Evolutionary conservation across 1,140 invertebrate species (phyloP).

Genomic region (Sipha flava): DNA sequence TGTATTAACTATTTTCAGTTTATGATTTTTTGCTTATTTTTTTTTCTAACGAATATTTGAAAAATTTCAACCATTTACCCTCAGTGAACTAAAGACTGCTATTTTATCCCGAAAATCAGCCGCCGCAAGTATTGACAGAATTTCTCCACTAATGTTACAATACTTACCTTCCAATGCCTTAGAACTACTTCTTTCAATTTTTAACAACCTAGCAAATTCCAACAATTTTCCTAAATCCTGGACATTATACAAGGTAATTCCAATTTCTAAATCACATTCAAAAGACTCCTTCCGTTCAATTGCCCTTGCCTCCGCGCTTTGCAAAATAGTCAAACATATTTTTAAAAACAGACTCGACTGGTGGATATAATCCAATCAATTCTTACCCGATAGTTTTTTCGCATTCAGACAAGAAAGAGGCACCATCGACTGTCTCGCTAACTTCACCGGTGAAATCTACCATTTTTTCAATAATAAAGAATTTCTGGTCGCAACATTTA

Average conservation of each 20-base stretch:
- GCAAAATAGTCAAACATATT: not conserved
- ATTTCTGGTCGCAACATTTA: too few species aligned
- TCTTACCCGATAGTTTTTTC: not conserved
- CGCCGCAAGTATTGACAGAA: not conserved
- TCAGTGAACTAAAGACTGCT: too few species aligned
- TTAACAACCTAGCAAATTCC: not conserved
- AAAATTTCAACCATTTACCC: too few species aligned
- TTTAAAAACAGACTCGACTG: not conserved
- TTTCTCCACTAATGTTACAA: not conserved
- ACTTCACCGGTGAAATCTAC: not conserved
- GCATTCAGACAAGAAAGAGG: not conserved
- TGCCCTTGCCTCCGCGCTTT: not conserved
- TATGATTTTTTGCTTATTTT: too few species aligned
- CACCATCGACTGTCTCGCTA: too few species aligned
- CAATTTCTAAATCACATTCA: not conserved
- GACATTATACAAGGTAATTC: not conserved
- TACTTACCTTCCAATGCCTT: not conserved
- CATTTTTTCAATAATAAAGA: not conserved
- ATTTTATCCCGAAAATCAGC: not conserved
- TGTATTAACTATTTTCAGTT: too few species aligned
- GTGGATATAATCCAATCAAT: not conserved
- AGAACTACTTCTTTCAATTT: not conserved
- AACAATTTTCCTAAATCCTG: not conserved
- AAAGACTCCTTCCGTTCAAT: not conserved
- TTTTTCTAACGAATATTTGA: too few species aligned